These are phyloP conservation scores for Toxonevra muliebris DNA, from an alignment of 2,888 invertebrate genomes.

Conservation along the genomic window DNA sequence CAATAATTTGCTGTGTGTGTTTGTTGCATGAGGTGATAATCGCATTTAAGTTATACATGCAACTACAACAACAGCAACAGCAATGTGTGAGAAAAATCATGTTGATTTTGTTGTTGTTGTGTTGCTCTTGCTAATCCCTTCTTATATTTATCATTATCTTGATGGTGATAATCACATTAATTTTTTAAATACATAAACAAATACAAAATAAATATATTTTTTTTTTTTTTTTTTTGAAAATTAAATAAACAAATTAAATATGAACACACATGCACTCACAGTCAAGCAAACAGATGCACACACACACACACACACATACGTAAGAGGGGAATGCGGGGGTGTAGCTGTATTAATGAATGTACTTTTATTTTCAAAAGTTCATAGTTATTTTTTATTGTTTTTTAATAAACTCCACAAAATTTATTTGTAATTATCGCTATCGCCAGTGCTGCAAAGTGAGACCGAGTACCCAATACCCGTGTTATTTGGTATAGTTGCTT, in stretches of 20 bases:
- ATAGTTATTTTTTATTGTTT: too few species aligned
- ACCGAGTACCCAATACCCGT: too few species aligned
- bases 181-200: background rate
- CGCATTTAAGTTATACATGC: background rate
- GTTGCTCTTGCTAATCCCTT: constrained; percentile 19
- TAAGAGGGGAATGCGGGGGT: too few species aligned
- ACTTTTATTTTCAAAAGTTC: too few species aligned
- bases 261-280: background rate
- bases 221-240: constrained; percentile 6
- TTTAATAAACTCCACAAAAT: too few species aligned
- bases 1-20: background rate
- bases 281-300: background rate
- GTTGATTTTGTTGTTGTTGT: constrained; percentile 1
- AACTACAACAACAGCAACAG: background rate
- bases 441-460: too few species aligned
- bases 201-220: background rate
- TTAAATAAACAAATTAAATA: background rate
- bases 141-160: constrained; percentile 31
- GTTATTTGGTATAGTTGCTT: too few species aligned
- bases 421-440: too few species aligned
- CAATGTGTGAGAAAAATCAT: too few species aligned
- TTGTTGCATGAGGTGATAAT: constrained; percentile 4
- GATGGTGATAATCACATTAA: constrained; percentile 1
- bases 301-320: too few species aligned
- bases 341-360: too few species aligned